Percentiles rank a stretch among this genome's conserved stretches.
Evolutionary conservation across 2,797 vertebrate genomes (phyloP).

Genomic region (Sorex maritimensis): DNA sequence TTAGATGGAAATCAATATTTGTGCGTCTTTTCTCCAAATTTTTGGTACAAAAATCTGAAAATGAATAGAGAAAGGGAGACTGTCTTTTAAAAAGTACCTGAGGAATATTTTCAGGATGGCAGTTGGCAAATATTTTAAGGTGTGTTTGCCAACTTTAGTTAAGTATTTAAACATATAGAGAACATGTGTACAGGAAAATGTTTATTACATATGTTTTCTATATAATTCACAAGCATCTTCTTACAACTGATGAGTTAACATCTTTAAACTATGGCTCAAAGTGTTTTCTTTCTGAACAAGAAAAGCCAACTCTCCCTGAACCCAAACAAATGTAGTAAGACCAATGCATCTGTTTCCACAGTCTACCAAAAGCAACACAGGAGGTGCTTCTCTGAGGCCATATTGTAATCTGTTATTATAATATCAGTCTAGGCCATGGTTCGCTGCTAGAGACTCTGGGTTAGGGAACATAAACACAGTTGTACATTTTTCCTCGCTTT

Average conservation of each 20-base stretch:
- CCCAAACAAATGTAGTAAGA: too few relatives aligned
- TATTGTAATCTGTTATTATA: neutral
- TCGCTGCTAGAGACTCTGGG: neutral
- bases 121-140: slow-evolving; percentile 55
- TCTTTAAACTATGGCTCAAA: slow-evolving; percentile 71
- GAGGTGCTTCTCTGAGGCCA: neutral
- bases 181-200: slow-evolving; percentile 71
- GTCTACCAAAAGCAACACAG: rapidly evolving
- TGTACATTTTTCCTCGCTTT: slow-evolving; percentile 14
- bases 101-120: neutral
- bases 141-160: slow-evolving; percentile 35
- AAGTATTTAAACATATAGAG: slow-evolving; percentile 70
- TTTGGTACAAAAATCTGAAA: slow-evolving; percentile 52
- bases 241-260: slow-evolving; percentile 72
- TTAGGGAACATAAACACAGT: neutral
- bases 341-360: too few relatives aligned
- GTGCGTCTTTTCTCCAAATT: slow-evolving; percentile 2
- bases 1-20: slow-evolving; percentile 35
- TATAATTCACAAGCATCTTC: slow-evolving; percentile 67
- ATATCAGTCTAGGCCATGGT: neutral
- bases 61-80: neutral
- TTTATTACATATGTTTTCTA: slow-evolving; percentile 76
- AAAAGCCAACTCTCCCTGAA: too few relatives aligned
- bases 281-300: neutral
- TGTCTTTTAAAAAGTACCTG: slow-evolving; percentile 45